phyloP scores from a whole-genome alignment of 2,113 vertebrate species.

The Myanophis thanlyinensis region DNA sequence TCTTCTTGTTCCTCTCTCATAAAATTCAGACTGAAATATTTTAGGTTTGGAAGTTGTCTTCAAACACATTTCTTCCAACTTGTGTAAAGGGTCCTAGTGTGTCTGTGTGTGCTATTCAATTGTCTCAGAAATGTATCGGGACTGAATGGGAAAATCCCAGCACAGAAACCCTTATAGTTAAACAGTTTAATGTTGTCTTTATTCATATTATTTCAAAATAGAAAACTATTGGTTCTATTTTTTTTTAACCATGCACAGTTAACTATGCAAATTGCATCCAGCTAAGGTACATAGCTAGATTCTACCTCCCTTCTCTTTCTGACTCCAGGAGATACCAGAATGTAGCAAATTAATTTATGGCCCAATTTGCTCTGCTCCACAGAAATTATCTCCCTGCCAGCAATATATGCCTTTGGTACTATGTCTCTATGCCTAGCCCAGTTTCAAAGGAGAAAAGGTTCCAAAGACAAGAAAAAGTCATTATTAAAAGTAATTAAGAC shows the following conservation, averaged over 20 bases:
- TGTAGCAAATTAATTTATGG: not conserved
- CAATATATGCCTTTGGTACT: not conserved
- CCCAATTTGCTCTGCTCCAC: not conserved
- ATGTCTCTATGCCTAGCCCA: not conserved
- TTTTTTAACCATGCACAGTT: not conserved
- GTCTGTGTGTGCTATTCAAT: not conserved
- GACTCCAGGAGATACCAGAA: not conserved
- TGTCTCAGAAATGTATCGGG: not conserved
- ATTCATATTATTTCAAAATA: not conserved
- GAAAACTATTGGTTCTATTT: not conserved
- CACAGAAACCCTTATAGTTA: not conserved
- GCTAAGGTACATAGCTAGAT: not conserved
- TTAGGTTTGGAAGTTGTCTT: not conserved
- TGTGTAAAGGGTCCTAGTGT: not conserved
- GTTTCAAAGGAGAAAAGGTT: not conserved
- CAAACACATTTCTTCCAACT: not conserved
- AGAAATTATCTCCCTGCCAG: not conserved
- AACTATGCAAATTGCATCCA: not conserved
- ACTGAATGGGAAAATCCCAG: not conserved
- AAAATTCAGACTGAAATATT: not conserved
- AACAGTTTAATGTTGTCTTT: not conserved
- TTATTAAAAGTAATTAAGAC: not conserved
- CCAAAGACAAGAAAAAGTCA: not conserved
- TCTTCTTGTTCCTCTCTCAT: not conserved
- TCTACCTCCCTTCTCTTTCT: not conserved